These are phyloP conservation scores for Aphidoletes aphidimyza DNA, from an alignment of 2,888 invertebrate genomes.

Conservation along the genomic window DNA sequence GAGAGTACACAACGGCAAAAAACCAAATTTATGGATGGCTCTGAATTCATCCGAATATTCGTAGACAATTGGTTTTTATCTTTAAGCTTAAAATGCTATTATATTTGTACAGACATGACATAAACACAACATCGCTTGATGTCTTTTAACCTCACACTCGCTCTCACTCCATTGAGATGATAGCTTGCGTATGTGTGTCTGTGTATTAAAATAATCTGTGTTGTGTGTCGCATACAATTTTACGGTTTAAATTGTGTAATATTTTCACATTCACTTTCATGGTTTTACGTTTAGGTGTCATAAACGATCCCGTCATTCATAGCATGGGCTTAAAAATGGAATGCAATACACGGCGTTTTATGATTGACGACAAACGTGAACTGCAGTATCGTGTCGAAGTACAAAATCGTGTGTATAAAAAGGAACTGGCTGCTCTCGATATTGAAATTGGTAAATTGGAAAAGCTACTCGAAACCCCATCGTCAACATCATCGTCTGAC, in stretches of 20 bases:
- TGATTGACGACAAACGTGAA: constrained; percentile 84
- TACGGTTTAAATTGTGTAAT: no score
- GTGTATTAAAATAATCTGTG: no score
- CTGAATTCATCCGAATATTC: background rate
- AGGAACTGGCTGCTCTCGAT: constrained; percentile 82
- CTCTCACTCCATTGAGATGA: no score
- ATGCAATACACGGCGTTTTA: constrained; percentile 86
- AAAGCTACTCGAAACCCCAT: constrained; percentile 74
- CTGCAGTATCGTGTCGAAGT: constrained; percentile 88
- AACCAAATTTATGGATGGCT: no score
- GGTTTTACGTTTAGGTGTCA: constrained; percentile 69
- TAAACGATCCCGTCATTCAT: constrained; percentile 83
- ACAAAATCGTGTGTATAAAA: constrained; percentile 88
- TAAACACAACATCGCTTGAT: no score
- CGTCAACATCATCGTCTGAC: constrained; percentile 69
- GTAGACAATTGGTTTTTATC: background rate
- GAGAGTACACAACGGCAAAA: no score
- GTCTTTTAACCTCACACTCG: no score
- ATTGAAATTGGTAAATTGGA: constrained; percentile 81
- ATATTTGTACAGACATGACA: background rate
- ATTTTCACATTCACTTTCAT: background rate
- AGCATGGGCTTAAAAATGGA: constrained; percentile 90
- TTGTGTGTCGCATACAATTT: no score
- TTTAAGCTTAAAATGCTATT: background rate
- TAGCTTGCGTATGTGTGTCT: no score